These are phyloP conservation scores for Drosophila tripunctata DNA, from an alignment of 2,888 invertebrate species.

Conservation along the genomic window DNA sequence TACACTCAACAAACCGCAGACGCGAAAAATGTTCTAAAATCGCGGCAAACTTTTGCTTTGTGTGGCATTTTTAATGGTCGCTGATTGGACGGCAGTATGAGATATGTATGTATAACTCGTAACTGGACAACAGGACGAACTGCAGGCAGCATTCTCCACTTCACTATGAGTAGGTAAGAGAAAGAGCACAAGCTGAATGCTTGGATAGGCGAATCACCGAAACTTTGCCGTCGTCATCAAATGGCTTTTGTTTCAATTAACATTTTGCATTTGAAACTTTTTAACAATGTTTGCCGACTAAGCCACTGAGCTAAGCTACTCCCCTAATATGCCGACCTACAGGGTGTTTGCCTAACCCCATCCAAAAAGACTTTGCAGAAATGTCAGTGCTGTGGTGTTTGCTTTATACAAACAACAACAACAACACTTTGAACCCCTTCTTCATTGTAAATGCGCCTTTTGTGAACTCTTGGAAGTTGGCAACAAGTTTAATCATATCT, in stretches of 20 bases:
- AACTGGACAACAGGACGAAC: not conserved
- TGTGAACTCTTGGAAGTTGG: conserved; percentile 31
- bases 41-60: conserved; percentile 67
- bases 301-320: conserved; percentile 17
- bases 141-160: not conserved
- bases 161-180: conserved; percentile 19
- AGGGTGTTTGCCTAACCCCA: conserved; percentile 11
- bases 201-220: conserved; percentile 55
- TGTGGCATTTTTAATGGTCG: conserved; percentile 61
- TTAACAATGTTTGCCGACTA: conserved; percentile 74
- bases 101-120: not conserved
- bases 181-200: conserved; percentile 19
- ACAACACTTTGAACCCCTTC: conserved; percentile 19
- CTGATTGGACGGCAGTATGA: conserved; percentile 45
- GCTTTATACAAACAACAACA: conserved; percentile 35
- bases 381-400: conserved; percentile 7
- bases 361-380: not conserved
- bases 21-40: conserved; percentile 63
- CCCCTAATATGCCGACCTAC: not conserved
- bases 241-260: conserved; percentile 78
- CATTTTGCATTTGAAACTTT: conserved; percentile 74
- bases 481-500: conserved; percentile 65
- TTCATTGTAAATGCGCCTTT: not conserved
- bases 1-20: conserved; percentile 21
- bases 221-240: conserved; percentile 75